Percentiles rank a stretch among this genome's conserved stretches.
phyloP scores from a whole-genome alignment of 2,797 vertebrate species.

The Mergus octosetaceus region DNA sequence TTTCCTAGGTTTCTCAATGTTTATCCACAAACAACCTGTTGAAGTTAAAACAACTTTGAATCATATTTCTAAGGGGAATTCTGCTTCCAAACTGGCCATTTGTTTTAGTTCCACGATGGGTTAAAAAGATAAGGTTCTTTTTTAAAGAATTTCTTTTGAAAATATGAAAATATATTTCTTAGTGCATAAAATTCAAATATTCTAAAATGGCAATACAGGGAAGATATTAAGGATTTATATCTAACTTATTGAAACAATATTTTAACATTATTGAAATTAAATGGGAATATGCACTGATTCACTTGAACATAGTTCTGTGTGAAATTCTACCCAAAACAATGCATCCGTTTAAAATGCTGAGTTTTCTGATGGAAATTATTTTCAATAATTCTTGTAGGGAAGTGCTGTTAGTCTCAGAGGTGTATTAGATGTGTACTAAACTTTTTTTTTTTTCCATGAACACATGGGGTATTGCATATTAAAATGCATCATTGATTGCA shows the following conservation, averaged over 20 bases:
- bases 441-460: background rate
- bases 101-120: background rate
- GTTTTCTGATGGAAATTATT: background rate
- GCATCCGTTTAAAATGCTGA: background rate
- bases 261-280: background rate
- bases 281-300: background rate
- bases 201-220: background rate
- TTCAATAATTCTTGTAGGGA: background rate
- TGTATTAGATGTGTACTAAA: background rate
- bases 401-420: background rate
- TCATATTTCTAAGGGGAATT: background rate
- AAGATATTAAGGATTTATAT: background rate
- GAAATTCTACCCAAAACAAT: background rate
- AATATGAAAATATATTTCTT: background rate
- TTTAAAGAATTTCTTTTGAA: background rate
- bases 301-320: background rate
- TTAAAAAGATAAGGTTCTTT: background rate
- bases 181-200: background rate
- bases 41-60: background rate
- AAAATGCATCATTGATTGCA: background rate
- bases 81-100: rapidly evolving
- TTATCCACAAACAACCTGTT: background rate
- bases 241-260: background rate
- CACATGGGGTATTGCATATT: background rate
- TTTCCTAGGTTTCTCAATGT: background rate